These are phyloP conservation scores for Limnephilus lunatus DNA, from an alignment of 2,888 invertebrate genomes.

Conservation along the genomic window DNA sequence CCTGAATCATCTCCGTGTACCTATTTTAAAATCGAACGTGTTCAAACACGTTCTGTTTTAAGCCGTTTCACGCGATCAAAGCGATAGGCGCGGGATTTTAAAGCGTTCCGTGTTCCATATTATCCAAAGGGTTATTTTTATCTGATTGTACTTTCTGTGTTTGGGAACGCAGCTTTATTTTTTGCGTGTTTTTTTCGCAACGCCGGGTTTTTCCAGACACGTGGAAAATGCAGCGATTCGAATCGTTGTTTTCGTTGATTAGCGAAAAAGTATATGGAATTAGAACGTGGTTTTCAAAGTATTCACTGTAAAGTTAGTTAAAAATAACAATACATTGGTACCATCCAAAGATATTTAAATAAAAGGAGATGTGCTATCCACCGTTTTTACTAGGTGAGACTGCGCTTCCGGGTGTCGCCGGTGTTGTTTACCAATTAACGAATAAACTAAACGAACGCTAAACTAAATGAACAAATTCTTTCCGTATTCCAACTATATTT, in stretches of 20 bases:
- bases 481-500: too few species aligned
- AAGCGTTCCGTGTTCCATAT: not conserved
- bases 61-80: slow-evolving; percentile 27
- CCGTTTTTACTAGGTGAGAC: too few species aligned
- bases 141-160: not conserved
- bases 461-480: too few species aligned
- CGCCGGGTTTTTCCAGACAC: not conserved
- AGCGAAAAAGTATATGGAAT: not conserved
- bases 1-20: not conserved
- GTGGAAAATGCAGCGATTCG: not conserved
- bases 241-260: not conserved
- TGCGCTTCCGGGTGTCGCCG: too few species aligned
- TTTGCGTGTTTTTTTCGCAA: not conserved
- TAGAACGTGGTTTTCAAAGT: too few species aligned
- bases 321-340: too few species aligned
- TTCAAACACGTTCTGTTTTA: slow-evolving; percentile 22
- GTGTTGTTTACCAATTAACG: too few species aligned
- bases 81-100: not conserved
- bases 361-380: too few species aligned
- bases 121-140: not conserved
- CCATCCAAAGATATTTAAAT: too few species aligned
- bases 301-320: too few species aligned
- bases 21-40: slow-evolving; percentile 32
- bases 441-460: too few species aligned
- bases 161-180: slow-evolving; percentile 2